Percentiles rank a stretch among this genome's conserved stretches.
phyloP scores from a whole-genome alignment of 1,140 invertebrate genomes.

The Scaptodrosophila lebanonensis region DNA sequence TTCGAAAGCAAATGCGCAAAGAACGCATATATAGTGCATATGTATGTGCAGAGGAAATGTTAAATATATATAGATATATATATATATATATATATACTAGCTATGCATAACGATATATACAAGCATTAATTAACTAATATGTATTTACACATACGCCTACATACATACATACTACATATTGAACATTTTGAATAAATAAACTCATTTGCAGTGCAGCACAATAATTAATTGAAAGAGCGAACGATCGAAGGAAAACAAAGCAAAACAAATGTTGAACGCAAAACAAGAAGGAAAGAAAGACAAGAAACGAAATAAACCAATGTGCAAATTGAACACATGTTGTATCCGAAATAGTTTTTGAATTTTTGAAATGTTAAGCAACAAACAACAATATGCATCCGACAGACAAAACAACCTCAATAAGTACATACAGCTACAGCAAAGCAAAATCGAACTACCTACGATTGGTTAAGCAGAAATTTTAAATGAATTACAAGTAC shows the following conservation, averaged over 20 bases:
- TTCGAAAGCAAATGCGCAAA: background rate
- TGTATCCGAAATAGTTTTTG: background rate
- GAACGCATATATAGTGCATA: conserved; percentile 1
- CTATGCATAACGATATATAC: no score
- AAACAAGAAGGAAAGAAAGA: background rate
- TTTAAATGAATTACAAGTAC: background rate
- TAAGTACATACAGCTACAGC: conserved; percentile 2
- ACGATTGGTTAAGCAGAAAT: conserved; percentile 20
- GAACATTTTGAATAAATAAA: conserved; percentile 57
- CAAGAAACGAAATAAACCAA: conserved; percentile 1
- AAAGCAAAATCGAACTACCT: conserved; percentile 42
- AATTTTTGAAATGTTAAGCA: background rate
- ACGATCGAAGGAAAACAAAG: conserved; percentile 37
- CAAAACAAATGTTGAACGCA: conserved; percentile 11
- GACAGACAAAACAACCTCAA: conserved; percentile 33
- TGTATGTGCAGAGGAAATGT: background rate
- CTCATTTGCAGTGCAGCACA: conserved; percentile 73
- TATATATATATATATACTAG: conserved; percentile 8
- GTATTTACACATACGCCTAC: conserved; percentile 19
- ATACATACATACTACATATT: conserved; percentile 22
- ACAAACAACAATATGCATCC: background rate
- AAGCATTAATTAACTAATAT: background rate
- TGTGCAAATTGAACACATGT: no score
- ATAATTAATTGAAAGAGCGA: no score
- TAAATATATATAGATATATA: conserved; percentile 6